These are phyloP conservation scores for Collichthys lucidus DNA, from an alignment of 2,113 vertebrate genomes.

Conservation along the genomic window DNA sequence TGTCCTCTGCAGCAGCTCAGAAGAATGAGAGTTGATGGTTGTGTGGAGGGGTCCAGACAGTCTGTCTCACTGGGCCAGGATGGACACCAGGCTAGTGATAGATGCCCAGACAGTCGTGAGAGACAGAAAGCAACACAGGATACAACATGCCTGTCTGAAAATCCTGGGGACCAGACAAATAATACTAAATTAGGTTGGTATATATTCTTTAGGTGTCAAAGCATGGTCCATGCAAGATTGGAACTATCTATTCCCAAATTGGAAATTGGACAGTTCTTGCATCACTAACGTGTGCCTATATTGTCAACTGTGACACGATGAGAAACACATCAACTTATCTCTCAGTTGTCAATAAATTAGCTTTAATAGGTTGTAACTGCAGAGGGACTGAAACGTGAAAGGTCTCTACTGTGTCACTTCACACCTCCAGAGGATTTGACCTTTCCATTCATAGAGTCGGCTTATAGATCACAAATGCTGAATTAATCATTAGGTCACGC, in stretches of 20 bases:
- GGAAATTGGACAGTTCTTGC: not conserved
- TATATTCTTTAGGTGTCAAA: not conserved
- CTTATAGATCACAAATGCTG: conserved; percentile 33
- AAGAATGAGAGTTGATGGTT: conserved; percentile 32
- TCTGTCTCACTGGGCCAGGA: conserved; percentile 4
- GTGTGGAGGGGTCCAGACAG: conserved; percentile 31
- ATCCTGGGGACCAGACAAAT: not conserved
- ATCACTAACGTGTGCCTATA: not conserved
- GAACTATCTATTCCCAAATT: not conserved
- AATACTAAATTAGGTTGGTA: no score
- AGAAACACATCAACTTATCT: not conserved
- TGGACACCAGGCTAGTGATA: not conserved
- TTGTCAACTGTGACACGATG: not conserved
- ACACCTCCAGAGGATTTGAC: conserved; percentile 13
- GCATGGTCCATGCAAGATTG: not conserved
- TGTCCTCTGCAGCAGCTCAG: conserved; percentile 17
- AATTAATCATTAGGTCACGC: conserved; percentile 68
- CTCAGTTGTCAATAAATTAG: not conserved
- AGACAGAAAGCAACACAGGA: not conserved
- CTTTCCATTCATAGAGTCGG: not conserved
- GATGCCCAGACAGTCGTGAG: conserved; percentile 44
- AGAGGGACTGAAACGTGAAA: not conserved
- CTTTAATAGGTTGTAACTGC: not conserved
- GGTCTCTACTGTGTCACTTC: not conserved
- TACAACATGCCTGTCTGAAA: not conserved